Evolutionary conservation across 1,140 invertebrate species (phyloP), one percentile per base, ranked within the genome.

Genomic region (Trialeurodes vaporariorum): DNA sequence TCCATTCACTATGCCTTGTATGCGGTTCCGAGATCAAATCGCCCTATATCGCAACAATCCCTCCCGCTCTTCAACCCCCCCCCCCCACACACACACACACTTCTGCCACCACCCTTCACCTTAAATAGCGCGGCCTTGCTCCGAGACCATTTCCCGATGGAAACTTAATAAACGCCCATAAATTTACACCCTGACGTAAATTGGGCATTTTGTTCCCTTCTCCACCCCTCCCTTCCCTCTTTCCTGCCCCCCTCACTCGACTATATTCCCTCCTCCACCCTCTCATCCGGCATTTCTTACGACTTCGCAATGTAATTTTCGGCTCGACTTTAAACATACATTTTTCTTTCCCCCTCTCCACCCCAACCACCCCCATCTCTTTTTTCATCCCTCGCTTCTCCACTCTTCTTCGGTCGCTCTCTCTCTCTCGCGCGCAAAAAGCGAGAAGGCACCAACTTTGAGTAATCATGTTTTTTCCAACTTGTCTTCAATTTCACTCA

Each of bases 211-310:
- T 49, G 34, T 49, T 61, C 65, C 59, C 59, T 61, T n/a, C 34
- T n/a, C 2, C 58, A 12, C 34, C 49, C 64, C 25, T 23, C 70
- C 71, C 70, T 68, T 49, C 69, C 70, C 69, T 70, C 70, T 65
- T 70, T 72, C 73, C 72, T 70, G 69, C 66, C 63, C 66, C 69
- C 24, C 22, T 61, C 17, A 27, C 62, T 64, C 63, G 12, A 26
- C 13, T 24, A n/a, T 25, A 40, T 24, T 59, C 49, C 27, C 49
- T 17, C 27, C 59, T 49, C 25, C 49, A 25, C 27, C 27, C 2
- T 26, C 64, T 66, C 27, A 40, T 58, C 49, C n/a, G n/a, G n/a
- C n/a, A 49, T 49, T 65, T 49, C 64, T 49, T 49, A 49, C 34
- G 34, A 49, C 34, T 5, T 17, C 34, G 34, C 34, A 17, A 17